Evolutionary conservation across 2,888 invertebrate species (phyloP).

Genomic region (Rugalucina vietnamica): DNA sequence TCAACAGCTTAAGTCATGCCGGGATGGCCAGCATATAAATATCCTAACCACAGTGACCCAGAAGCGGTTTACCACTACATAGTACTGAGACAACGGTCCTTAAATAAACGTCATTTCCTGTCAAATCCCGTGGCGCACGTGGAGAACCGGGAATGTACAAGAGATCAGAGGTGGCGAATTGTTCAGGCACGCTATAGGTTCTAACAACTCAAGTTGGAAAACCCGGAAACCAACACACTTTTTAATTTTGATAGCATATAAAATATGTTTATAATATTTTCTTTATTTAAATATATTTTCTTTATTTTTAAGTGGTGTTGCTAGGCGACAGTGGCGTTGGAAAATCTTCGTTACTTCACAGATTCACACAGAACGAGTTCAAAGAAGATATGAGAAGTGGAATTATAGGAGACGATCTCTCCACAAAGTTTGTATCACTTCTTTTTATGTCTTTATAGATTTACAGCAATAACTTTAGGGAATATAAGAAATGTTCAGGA

Average conservation of each 20-base stretch:
- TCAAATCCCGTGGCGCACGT: too few relatives aligned
- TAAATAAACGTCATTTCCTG: neutral
- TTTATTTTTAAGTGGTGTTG: neutral
- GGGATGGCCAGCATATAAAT: neutral
- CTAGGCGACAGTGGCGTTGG: neutral
- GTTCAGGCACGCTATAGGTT: neutral
- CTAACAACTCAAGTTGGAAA: neutral
- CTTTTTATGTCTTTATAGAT: too few relatives aligned
- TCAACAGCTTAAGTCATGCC: neutral
- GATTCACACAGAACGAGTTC: neutral
- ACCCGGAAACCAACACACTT: neutral
- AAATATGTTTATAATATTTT: neutral
- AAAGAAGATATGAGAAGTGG: constrained; percentile 5
- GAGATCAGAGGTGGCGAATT: neutral
- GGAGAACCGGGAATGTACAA: too few relatives aligned
- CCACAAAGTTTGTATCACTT: neutral
- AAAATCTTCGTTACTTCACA: neutral
- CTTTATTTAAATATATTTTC: too few relatives aligned
- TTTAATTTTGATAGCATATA: neutral
- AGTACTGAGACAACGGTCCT: neutral
- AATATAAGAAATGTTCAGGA: too few relatives aligned
- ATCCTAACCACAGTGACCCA: neutral
- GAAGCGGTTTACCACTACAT: neutral
- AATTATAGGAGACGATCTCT: neutral
- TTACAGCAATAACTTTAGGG: too few relatives aligned